A percentile compares a stretch with the other conserved stretches of the same genome.
These are phyloP conservation scores for Protodeltote pygarga DNA, from an alignment of 2,888 invertebrate genomes.

Conservation along the genomic window DNA sequence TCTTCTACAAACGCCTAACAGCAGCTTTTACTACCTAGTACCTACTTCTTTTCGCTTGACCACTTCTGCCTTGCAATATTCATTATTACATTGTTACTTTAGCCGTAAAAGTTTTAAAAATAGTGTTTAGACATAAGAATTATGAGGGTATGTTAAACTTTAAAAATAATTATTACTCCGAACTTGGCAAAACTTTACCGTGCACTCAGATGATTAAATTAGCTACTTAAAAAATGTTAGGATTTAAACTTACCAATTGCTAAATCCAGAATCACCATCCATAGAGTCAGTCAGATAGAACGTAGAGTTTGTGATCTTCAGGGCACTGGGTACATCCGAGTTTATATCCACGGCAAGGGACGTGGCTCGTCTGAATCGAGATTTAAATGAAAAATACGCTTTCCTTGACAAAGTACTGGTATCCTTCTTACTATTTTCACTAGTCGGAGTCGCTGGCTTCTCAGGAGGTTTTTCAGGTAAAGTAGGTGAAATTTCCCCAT, in stretches of 20 bases:
- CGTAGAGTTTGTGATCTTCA: conserved; percentile 89
- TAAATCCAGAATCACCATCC: conserved; percentile 89
- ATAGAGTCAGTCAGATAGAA: conserved; percentile 91
- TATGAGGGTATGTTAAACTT: too few species aligned
- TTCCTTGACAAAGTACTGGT: conserved; percentile 78
- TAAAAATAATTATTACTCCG: not conserved
- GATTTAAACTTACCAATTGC: conserved; percentile 74
- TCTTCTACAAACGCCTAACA: too few species aligned
- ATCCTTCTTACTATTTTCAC: conserved; percentile 71
- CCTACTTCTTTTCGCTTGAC: too few species aligned
- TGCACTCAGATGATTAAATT: not conserved
- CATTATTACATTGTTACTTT: too few species aligned
- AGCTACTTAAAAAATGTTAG: too few species aligned
- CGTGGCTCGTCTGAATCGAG: conserved; percentile 88
- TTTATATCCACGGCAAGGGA: conserved; percentile 86
- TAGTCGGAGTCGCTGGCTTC: conserved; percentile 73
- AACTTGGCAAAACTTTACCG: not conserved
- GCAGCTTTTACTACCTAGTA: too few species aligned
- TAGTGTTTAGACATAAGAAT: too few species aligned
- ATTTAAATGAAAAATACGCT: conserved; percentile 87
- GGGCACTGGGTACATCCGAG: conserved; percentile 80
- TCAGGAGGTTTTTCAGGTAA: conserved; percentile 73
- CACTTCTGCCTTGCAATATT: too few species aligned
- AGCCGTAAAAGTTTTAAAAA: too few species aligned
- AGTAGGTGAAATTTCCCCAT: conserved; percentile 70